A percentile compares a stretch with the other conserved stretches of the same genome.
Conservation (phyloP, 2,888 invertebrate genomes). For the Pinctada fucata region DNA sequence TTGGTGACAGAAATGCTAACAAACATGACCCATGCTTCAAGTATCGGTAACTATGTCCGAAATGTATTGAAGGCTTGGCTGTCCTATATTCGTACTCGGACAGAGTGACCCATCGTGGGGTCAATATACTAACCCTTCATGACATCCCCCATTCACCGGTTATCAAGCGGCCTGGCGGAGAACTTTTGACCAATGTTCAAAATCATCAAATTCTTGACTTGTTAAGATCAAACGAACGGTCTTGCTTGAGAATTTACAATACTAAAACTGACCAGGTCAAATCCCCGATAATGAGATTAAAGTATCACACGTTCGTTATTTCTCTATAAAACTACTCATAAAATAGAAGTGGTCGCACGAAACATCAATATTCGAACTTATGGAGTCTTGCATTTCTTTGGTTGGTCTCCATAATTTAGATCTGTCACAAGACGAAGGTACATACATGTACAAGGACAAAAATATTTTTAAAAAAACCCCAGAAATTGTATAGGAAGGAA, state of each 20-base stretch:
- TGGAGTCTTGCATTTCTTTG: no score
- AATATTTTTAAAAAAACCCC: no score
- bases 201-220: conserved; percentile 4
- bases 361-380: no score
- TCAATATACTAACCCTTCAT: neutral
- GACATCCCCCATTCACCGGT: neutral
- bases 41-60: no score
- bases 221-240: neutral
- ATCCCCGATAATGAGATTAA: neutral
- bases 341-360: no score
- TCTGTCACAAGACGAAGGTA: no score
- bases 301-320: neutral
- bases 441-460: no score
- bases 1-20: no score
- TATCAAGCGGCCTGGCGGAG: neutral
- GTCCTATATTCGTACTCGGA: neutral
- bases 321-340: no score
- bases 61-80: neutral
- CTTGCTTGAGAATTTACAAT: neutral
- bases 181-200: neutral
- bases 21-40: no score
- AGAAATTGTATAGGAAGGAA: no score
- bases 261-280: neutral
- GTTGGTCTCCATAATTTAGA: no score
- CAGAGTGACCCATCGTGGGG: neutral